Base-by-base conservation (phyloP, 1,140 invertebrate species). In the Vanessa tameamea region DNA sequence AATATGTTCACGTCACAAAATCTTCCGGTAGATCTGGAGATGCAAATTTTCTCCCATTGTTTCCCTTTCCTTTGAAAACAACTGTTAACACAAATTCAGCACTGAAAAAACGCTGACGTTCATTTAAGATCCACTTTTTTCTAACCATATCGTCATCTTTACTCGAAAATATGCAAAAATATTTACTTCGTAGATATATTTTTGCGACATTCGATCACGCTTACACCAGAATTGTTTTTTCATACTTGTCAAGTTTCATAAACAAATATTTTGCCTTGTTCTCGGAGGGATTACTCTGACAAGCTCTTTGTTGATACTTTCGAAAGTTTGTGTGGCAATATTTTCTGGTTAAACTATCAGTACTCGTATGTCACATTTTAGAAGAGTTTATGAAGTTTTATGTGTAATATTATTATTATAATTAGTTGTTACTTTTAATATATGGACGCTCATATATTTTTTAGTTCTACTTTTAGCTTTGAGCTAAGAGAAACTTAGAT, bases 181-280 rank as follows among this genome's bases (percentile, higher is more conserved):
- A 48, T 11, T 37, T 31, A 31, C 26, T 31, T 16, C 14, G 14
- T 20, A 47, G n/a, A 57, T 20, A 53, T 57, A 12, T 57, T 14
- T 57, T 57, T 16, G 53, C 23, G 57, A 47, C 47, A 61, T 69
- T 69, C 68, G 55, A 69, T 69, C 68, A 69, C 55, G 47, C 43
- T 61, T 37, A 31, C 47, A 50, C 20, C 20, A 31, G 26, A 23
- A 61, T 16, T 69, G 68, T 69, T 63, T 63, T 57, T 47, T 14
- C 26, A 61, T 57, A 61, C 63, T 72, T 78, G 78, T 78, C 78
- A 77, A 64, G 75, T 69, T 74, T 64, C 55, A 70, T 76, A 80
- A 78, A 74, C 82, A 83, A 78, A 82, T 82, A 78, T 80, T 80
- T 80, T 63, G 47, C 57, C 67, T 57, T 80, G 76, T 79, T 80